Evolutionary conservation across 2,797 vertebrate species (phyloP), one percentile per base, ranked within the genome.

Genomic region (Semaprochilodus insignis): DNA sequence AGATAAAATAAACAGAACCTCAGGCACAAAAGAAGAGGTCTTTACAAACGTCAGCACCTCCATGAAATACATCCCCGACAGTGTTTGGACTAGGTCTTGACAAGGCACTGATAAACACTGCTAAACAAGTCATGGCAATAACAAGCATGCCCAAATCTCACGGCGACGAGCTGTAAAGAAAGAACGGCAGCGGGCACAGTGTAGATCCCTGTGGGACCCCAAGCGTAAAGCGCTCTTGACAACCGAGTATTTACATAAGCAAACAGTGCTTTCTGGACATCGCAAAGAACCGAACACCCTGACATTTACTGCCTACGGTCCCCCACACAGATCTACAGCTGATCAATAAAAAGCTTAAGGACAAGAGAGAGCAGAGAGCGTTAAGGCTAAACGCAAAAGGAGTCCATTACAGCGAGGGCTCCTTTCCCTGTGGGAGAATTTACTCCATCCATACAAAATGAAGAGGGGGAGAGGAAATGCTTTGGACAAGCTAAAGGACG

Each of bases 71-170:
- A 74, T 70, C 19, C 66, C 14, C 10, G n/a, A 70, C 40, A 44
- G 23, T 44, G 16, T 25, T 36, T 13, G 15, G 7, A 1, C 6
- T 14, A 5, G 27, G 72, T 17, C 6, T n/a, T 0, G 55, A 60
- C 13, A 13, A 74, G 21, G 7, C 70, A 25, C 66, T 69, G 54
- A 34, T 57, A 36, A 73, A 57, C 72, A 57, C 27, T 8, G 21
- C 5, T 54, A 40, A 40, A 23, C 27, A 60, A 60, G 73, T 74
- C 55, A 74, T n/a, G 21, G 34, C 55, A 60, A 57, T 36, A 74
- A 40, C 21, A 17, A 59, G 72, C 72, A 74, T 57, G 72, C 54
- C 31, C 14, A 36, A 59, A 74, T 59, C 72, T 74, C 72, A 74
- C 31, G 6, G 72, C 27, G 10, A 31, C 36, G 52, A 36, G 54